Evolutionary conservation across 2,797 vertebrate species (phyloP), one percentile per base, ranked within the genome.

Genomic region (Acanthurus tractus): DNA sequence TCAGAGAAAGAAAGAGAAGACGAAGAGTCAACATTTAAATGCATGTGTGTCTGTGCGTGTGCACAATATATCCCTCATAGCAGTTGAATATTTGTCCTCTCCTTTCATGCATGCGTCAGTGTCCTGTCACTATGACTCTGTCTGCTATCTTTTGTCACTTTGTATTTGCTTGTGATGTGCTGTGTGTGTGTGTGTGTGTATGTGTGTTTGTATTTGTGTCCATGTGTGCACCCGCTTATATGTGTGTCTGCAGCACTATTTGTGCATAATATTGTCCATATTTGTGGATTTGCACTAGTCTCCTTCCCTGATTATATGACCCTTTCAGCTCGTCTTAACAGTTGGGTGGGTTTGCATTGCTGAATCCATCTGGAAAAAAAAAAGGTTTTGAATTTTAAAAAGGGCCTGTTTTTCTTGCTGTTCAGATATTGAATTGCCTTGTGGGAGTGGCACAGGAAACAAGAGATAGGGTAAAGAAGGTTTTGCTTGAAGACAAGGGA

Each of bases 81-180:
- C 82, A 82, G 79, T 76, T 82, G 82, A 76, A 87, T 81, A 81
- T 83, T 86, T 86, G 66, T 82, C 80, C 80, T 81, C 85, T 84
- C 65, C 61, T 46, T 74, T 82, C 58, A 79, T 85, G 77, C 85
- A 77, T 79, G 88, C 64, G 59, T 88, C 85, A 85, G 74, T 79
- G 69, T 85, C 70, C 88, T 89, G 86, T 87, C 88, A 87, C 81
- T 66, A 25, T 76, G 49, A 83, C 85, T 88, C 78, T 82, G 76
- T 85, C 81, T 89, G 72, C 72, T 78, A 54, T 81, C 65, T 81
- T 87, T 82, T 89, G 87, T 88, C 91, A 90, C 80, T 89, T 86
- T 81, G 61, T 59, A 81, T 92, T 89, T 89, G 74, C 80, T 71
- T 81, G 50, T 64, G 65, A 78, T 74, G 68, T 76, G 59, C 69